Conservation (phyloP, 2,113 vertebrate genomes). For the Rhipidura dahli region DNA sequence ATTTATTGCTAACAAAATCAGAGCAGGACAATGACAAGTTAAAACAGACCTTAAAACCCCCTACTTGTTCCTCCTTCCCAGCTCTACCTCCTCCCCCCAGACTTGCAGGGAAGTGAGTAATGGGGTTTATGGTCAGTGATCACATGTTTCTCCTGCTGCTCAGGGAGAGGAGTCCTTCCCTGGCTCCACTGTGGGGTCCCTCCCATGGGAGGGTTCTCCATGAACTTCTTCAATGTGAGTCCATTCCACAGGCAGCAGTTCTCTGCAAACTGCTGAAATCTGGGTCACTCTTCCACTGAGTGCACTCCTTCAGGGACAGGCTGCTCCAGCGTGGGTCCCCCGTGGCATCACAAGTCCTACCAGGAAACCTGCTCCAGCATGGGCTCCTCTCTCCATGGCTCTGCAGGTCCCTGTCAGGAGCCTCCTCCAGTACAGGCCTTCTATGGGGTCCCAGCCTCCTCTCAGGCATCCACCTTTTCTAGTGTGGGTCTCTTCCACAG, state of each 20-base stretch:
- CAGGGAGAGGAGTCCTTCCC: neutral
- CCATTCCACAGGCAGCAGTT: neutral
- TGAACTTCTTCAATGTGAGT: neutral
- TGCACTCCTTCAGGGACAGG: neutral
- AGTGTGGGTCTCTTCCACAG: too few relatives aligned
- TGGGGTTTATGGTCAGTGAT: neutral
- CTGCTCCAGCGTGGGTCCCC: neutral
- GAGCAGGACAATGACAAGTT: neutral
- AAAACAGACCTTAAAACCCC: neutral
- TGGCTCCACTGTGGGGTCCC: neutral
- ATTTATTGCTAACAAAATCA: neutral
- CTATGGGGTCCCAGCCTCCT: neutral
- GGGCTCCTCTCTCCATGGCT: neutral
- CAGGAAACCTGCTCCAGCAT: neutral
- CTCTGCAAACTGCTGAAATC: neutral
- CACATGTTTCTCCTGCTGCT: fast-evolving
- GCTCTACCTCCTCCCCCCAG: neutral
- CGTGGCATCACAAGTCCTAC: neutral
- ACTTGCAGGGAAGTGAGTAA: neutral
- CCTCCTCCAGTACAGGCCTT: neutral
- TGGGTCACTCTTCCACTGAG: neutral
- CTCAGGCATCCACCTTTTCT: neutral
- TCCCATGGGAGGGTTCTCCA: neutral
- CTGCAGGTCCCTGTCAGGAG: neutral
- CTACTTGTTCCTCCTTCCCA: neutral